Conservation (phyloP, 2,888 invertebrate genomes). For the Lissocephala sabroskyi region DNA sequence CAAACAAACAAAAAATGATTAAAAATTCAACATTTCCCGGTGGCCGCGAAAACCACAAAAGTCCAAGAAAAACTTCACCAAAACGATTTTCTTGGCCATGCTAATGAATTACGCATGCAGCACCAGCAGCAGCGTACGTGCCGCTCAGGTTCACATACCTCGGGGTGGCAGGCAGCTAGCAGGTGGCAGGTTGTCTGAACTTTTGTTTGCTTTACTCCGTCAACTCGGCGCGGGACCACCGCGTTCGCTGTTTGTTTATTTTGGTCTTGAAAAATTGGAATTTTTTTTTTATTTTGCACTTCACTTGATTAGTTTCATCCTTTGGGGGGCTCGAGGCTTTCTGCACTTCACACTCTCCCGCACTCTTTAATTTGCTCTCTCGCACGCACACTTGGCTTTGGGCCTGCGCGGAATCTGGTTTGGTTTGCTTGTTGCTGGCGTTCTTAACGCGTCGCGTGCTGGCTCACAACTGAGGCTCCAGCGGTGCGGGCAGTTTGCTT, state of each 20-base stretch:
- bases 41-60: constrained; percentile 4
- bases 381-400: background rate
- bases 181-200: background rate
- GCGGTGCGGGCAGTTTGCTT: constrained; percentile 36
- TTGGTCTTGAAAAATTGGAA: too few relatives aligned
- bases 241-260: constrained; percentile 17
- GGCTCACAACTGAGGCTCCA: constrained; percentile 37
- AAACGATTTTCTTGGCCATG: constrained; percentile 9
- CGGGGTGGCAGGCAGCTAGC: background rate
- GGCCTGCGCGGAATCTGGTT: background rate
- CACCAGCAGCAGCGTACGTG: too few relatives aligned
- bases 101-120: constrained; percentile 25
- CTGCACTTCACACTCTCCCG: constrained; percentile 34
- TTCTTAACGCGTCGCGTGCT: constrained; percentile 62
- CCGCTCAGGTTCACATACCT: background rate
- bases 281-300: constrained; percentile 27
- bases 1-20: constrained; percentile 47
- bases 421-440: too few relatives aligned
- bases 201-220: constrained; percentile 25
- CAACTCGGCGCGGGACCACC: constrained; percentile 30
- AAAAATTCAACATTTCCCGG: constrained; percentile 48
- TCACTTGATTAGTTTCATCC: constrained; percentile 42
- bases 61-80: too few relatives aligned
- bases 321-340: constrained; percentile 35
- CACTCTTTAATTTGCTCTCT: constrained; percentile 3